Evolutionary conservation across 2,113 vertebrate species (phyloP), one percentile per base, ranked within the genome.

Genomic region (Phalacrocorax carbo): DNA sequence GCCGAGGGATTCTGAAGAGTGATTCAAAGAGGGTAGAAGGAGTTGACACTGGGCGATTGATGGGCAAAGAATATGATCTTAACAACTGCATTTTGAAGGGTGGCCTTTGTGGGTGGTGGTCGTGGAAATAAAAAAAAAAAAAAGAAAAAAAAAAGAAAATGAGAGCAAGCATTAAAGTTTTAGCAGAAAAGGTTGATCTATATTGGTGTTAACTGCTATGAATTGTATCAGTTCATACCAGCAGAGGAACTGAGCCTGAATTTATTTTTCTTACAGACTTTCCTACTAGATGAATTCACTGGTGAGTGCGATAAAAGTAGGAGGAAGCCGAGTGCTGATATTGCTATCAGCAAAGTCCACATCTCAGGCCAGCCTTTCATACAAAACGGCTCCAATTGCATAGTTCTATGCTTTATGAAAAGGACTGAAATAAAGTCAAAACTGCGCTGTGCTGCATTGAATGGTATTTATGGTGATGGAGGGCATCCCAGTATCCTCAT

Each of bases 251-350:
- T 86, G 42, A 86, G 29, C 19, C 34, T 78, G n/a, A 68, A 89
- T 94, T 95, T 96, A 72, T 94, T 96, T 94, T 96, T 91, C 44
- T 94, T 94, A 26, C 46, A 54, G 61, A 76, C 30, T 92, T 96
- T 30, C 87, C 75, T 79, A 61, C 30, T 54, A 72, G 44, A 52
- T 79, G 55, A 95, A 87, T 76, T 94, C 62, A 82, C 40, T 94
- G 49, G 57, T 78, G 76, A 60, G 60, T 32, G 49, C 88, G 93
- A 95, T 82, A 95, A 94, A 91, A 77, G 65, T 40, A 58, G 36
- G 32, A 91, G 92, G 65, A 95, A 96, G 71, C 54, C 73, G 70
- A 82, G 40, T 70, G 75, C 75, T 88, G 71, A 73, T 87, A 90
- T 34, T 88, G 46, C 70, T 65, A 82, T 48, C 44, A 94, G 65